These are phyloP conservation scores for Erannis defoliaria DNA, from an alignment of 2,888 invertebrate species.

Conservation along the genomic window DNA sequence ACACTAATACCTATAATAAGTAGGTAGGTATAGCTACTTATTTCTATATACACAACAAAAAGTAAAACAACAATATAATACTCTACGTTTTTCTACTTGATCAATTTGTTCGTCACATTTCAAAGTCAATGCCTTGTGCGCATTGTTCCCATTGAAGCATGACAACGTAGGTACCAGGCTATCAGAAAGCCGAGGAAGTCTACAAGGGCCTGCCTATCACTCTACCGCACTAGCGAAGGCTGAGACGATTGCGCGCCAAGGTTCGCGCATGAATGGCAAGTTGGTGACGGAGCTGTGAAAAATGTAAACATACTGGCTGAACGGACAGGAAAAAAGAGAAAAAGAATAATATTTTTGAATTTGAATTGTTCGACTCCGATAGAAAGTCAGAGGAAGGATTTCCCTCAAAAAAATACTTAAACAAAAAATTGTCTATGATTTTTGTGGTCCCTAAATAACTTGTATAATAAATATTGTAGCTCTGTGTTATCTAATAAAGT, in stretches of 20 bases:
- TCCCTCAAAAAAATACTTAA: neutral
- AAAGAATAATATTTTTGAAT: no score
- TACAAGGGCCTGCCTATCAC: constrained; percentile 55
- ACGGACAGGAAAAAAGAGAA: neutral
- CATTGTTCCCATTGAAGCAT: constrained; percentile 71
- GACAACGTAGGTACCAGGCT: constrained; percentile 54
- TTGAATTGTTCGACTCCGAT: neutral
- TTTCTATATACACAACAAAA: no score
- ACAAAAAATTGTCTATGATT: no score
- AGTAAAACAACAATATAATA: neutral
- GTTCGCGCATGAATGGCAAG: constrained; percentile 40
- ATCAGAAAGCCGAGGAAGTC: constrained; percentile 67
- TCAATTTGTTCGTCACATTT: constrained; percentile 44
- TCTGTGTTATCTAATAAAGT: no score
- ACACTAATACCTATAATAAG: no score
- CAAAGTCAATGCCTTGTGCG: constrained; percentile 57
- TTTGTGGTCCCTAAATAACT: no score
- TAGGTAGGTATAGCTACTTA: no score
- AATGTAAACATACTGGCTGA: neutral
- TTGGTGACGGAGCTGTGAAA: neutral
- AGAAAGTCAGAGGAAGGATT: neutral
- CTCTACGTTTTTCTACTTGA: constrained; percentile 18
- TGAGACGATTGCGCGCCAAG: constrained; percentile 38
- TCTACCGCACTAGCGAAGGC: constrained; percentile 51
- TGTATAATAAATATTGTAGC: no score